These are phyloP conservation scores for Ifrita kowaldi DNA, from an alignment of 2,113 vertebrate species.

Conservation along the genomic window DNA sequence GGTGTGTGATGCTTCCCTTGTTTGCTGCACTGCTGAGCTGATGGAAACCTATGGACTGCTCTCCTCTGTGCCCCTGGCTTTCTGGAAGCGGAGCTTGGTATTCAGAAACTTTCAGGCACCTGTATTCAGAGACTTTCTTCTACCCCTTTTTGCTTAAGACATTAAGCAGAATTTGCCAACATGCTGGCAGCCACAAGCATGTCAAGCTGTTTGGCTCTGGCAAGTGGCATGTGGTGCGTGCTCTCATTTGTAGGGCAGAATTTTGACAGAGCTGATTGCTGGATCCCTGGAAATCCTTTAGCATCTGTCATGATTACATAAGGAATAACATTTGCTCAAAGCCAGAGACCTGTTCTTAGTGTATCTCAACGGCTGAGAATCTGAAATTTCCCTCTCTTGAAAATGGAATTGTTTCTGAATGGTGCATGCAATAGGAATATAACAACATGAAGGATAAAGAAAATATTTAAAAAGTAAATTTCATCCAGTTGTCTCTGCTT, in stretches of 20 bases:
- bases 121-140: background rate
- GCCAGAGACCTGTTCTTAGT: background rate
- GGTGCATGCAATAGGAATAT: background rate
- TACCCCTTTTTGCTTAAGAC: background rate
- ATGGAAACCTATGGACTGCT: background rate
- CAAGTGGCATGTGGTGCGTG: background rate
- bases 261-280: background rate
- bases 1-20: background rate
- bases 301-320: background rate
- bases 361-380: background rate
- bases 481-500: background rate
- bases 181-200: background rate
- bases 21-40: background rate
- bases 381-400: background rate
- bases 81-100: background rate
- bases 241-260: background rate
- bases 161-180: background rate
- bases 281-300: slow-evolving; percentile 18
- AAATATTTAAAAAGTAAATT: background rate
- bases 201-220: background rate
- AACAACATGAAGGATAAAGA: background rate
- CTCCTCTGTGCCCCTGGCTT: background rate
- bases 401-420: background rate
- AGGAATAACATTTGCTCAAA: background rate
- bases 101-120: background rate